Evolutionary conservation across 2,888 invertebrate species (phyloP).

Genomic region (Heliconius cydno): DNA sequence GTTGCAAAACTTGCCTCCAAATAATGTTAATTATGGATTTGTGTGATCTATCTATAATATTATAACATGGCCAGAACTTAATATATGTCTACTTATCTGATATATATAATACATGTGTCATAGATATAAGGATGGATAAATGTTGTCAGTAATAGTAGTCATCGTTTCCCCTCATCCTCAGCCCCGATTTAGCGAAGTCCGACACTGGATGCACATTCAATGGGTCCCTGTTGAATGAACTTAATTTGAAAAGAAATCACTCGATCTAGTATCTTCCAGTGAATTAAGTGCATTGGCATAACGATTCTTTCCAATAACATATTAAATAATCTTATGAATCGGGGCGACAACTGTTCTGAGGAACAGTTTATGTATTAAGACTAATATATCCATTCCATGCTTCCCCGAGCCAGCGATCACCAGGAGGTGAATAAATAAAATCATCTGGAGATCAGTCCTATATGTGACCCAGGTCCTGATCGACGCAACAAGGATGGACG

Average conservation of each 20-base stretch:
- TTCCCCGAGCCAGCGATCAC: constrained; percentile 57
- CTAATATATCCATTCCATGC: constrained; percentile 55
- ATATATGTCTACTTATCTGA: constrained; percentile 51
- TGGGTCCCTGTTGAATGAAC: background rate
- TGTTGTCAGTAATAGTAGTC: constrained; percentile 38
- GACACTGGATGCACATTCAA: background rate
- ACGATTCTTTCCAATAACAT: constrained; percentile 45
- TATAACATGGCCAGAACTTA: constrained; percentile 64
- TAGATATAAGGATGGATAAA: constrained; percentile 42
- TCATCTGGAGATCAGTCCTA: constrained; percentile 25
- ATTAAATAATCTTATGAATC: constrained; percentile 29
- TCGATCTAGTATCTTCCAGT: background rate
- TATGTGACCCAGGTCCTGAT: background rate
- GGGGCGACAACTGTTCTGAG: constrained; percentile 58
- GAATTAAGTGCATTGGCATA: background rate
- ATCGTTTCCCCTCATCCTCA: constrained; percentile 30
- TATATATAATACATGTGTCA: constrained; percentile 39
- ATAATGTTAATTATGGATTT: constrained; percentile 59
- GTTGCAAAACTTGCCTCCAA: constrained; percentile 44
- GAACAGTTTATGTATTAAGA: constrained; percentile 56
- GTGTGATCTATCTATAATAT: constrained; percentile 53
- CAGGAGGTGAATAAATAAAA: constrained; percentile 52
- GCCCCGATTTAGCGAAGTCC: constrained; percentile 33
- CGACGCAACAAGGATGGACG: background rate
- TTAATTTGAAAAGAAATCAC: background rate